Base-by-base conservation (phyloP, 2,113 vertebrate species). In the Dipodomys merriami region DNA sequence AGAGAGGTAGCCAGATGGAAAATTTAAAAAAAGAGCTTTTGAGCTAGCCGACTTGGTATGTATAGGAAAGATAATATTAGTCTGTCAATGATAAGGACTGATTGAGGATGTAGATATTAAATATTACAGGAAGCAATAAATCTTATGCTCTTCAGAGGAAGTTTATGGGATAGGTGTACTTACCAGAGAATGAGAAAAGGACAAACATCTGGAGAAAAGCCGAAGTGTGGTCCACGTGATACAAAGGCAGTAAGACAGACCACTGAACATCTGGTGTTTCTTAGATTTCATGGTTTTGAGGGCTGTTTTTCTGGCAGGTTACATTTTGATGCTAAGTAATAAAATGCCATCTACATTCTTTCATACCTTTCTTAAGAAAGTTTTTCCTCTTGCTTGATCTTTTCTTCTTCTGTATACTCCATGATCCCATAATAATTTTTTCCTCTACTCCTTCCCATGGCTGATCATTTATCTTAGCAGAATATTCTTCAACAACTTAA, bases 111-210 rank as follows among this genome's bases (percentile, higher is more conserved):
- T 78, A 87, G 73, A 84, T 86, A 95, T 74, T 91, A 96, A 91
- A 81, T 85, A 69, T 53, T 78, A 82, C 78, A 87, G 84, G 87
- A 95, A 96, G 90, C 69, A 53, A 57, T 95, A 94, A 94, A 91
- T 91, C 74, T 92, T 83, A 93, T 62, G 53, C 49, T 74, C 27
- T 60, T 74, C 73, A 23, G 57, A 67, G 64, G 72, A 87, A n/a
- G 22, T 82, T 87, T 88, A 90, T 74, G 68, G 19, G 60, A 20
- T 76, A 90, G 73, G 60, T 65, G n/a, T 71, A 29, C 39, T 94
- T 95, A 74, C 69, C 19, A 71, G 49, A 85, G 49, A 90, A 76
- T 85, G 60, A 91, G n/a, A 62, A 88, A 77, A 89, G 49, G 69
- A 25, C 60, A 76, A 53, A 74, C 84, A 87, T 79, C 76, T 88